These are phyloP conservation scores for Cremastinae sp. DNA, from an alignment of 2,888 invertebrate species.

Conservation along the genomic window DNA sequence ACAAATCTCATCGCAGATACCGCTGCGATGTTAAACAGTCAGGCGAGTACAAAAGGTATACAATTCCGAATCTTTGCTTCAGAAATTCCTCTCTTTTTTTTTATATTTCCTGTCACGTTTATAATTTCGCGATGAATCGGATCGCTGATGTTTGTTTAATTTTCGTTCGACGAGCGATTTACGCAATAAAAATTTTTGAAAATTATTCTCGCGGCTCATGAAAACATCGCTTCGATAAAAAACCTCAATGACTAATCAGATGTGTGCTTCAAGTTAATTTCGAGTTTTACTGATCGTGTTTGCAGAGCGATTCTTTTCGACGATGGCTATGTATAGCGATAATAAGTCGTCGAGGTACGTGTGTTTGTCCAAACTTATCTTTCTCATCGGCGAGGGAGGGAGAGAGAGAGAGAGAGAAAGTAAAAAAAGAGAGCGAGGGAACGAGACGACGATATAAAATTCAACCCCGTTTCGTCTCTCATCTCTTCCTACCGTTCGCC, in stretches of 20 bases:
- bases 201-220: conserved; percentile 10
- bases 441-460: conserved; percentile 39
- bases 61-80: not conserved
- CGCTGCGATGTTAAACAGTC: not conserved
- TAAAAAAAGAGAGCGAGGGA: conserved; percentile 17
- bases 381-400: conserved; percentile 56
- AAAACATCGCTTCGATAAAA: conserved; percentile 16
- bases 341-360: conserved; percentile 69
- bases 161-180: conserved; percentile 56
- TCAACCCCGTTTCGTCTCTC: conserved; percentile 21
- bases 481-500: conserved; percentile 15
- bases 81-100: too few relatives aligned
- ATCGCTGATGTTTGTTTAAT: conserved; percentile 58
- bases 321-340: conserved; percentile 65
- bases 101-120: conserved; percentile 33
- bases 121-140: not conserved
- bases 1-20: conserved; percentile 30
- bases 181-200: conserved; percentile 26
- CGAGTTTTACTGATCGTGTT: too few relatives aligned
- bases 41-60: conserved; percentile 4
- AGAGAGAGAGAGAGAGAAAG: conserved; percentile 45
- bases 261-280: too few relatives aligned
- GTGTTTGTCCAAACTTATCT: conserved; percentile 70
- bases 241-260: conserved; percentile 4
- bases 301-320: conserved; percentile 2